Evolutionary conservation across 2,797 vertebrate genomes (phyloP).

Genomic region (Falco cherrug): DNA sequence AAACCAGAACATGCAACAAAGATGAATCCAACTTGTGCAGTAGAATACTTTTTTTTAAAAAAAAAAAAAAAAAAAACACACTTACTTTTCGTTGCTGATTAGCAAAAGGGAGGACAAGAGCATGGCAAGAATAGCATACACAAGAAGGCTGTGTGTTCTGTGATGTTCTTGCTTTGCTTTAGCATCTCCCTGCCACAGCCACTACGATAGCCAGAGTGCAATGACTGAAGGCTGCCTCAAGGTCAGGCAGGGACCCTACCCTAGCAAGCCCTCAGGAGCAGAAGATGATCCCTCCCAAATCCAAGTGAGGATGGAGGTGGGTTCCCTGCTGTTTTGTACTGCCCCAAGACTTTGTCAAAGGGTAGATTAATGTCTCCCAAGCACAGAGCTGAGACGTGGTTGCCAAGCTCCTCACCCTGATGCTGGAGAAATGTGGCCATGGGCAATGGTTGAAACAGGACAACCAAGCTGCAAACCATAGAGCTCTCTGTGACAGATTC

Average conservation of each 20-base stretch:
- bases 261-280: background rate
- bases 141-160: background rate
- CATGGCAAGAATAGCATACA: rapidly evolving
- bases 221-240: background rate
- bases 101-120: background rate
- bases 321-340: background rate
- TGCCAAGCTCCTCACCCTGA: background rate
- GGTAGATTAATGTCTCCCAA: background rate
- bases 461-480: background rate
- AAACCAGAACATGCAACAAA: background rate
- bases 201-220: background rate
- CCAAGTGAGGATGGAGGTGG: background rate
- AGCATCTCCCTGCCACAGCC: background rate
- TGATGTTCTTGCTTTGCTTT: background rate
- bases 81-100: background rate
- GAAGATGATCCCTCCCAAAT: background rate
- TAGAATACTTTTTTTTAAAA: too few species aligned
- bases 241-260: background rate
- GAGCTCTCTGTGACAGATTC: background rate
- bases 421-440: background rate
- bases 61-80: too few species aligned
- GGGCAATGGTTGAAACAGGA: background rate
- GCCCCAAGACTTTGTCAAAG: background rate
- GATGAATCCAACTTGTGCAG: background rate
- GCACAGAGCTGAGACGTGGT: background rate